Evolutionary conservation across 2,797 vertebrate genomes (phyloP).

Genomic region (Eospalax fontanierii): DNA sequence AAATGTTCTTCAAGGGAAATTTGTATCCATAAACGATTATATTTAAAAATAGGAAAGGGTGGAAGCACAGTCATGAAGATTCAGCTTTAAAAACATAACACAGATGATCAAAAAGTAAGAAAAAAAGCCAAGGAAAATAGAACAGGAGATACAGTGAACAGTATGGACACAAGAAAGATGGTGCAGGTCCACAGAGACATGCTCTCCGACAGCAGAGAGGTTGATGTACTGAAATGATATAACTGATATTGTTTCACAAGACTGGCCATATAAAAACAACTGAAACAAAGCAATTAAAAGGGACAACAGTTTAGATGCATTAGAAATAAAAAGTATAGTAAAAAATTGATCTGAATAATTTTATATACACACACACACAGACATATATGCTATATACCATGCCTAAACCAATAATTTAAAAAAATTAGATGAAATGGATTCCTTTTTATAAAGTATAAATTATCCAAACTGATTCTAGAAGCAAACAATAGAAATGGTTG

Average conservation of each 20-base stretch:
- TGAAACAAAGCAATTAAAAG: not conserved
- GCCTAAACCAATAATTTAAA: not conserved
- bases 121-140: not conserved
- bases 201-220: not conserved
- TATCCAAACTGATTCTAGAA: conserved; percentile 6
- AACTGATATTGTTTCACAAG: not conserved
- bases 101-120: not conserved
- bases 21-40: not conserved
- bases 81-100: not conserved
- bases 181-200: not conserved
- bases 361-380: not conserved
- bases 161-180: not conserved
- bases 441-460: not conserved
- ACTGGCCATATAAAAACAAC: not conserved
- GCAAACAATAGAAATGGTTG: not conserved
- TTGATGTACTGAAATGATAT: not conserved
- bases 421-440: not conserved
- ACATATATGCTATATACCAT: not conserved
- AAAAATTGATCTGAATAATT: not conserved
- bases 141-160: not conserved
- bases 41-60: conserved; percentile 44
- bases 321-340: conserved; percentile 22
- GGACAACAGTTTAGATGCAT: not conserved
- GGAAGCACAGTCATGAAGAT: not conserved
- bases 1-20: conserved; percentile 20